phyloP scores from a whole-genome alignment of 2,888 invertebrate species.

The Platerodrilus igneus region DNA sequence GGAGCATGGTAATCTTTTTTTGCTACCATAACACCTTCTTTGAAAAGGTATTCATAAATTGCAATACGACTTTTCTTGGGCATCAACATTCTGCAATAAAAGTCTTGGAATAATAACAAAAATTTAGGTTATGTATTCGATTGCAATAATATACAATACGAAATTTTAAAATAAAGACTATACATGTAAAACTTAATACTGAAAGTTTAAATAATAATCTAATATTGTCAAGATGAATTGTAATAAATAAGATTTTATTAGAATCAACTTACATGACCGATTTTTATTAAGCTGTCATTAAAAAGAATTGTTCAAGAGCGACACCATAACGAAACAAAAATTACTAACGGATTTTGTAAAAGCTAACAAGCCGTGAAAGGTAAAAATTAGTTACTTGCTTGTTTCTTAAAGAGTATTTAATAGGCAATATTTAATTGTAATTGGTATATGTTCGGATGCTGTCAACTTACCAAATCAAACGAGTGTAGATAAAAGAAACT shows the following conservation, averaged over 20 bases:
- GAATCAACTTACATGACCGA: conserved; percentile 5
- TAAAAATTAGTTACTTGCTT: no score
- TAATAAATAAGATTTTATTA: conserved; percentile 5
- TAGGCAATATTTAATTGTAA: no score
- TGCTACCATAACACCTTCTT: conserved; percentile 99
- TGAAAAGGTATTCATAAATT: conserved; percentile 97
- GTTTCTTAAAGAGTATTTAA: no score
- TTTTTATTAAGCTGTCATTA: no score
- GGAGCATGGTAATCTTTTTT: conserved; percentile 97
- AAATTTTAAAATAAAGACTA: not conserved
- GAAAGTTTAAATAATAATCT: not conserved
- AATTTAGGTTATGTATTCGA: conserved; percentile 3
- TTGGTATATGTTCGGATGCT: no score
- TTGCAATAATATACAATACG: not conserved
- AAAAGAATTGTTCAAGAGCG: no score
- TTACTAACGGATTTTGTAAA: no score
- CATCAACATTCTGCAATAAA: conserved; percentile 92
- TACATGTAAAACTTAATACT: not conserved
- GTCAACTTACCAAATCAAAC: no score
- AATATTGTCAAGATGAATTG: conserved; percentile 1
- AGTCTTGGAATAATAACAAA: conserved; percentile 6
- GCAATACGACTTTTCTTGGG: conserved; percentile 95
- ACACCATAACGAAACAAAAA: no score
- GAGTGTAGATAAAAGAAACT: no score
- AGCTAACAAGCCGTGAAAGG: no score